phyloP scores from a whole-genome alignment of 1,140 invertebrate genomes.

The Lucilia sericata region DNA sequence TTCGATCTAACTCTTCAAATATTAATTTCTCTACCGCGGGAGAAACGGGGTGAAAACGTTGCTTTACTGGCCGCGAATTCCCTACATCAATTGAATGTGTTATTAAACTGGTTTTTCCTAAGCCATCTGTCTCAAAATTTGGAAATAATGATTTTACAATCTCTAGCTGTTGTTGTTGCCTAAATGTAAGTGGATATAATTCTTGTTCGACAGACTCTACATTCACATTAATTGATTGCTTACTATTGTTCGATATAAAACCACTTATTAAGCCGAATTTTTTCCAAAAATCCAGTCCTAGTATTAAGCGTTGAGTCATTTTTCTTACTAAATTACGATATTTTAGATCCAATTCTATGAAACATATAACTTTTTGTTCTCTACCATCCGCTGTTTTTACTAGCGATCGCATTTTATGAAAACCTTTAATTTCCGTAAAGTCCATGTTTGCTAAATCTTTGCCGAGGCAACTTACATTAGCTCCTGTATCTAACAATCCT shows the following conservation, averaged over 20 bases:
- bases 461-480: neutral
- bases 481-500: neutral
- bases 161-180: neutral
- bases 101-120: slow-evolving; percentile 32
- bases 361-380: slow-evolving; percentile 11
- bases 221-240: neutral
- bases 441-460: neutral
- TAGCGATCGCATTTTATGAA: neutral
- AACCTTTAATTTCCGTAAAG: neutral
- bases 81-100: slow-evolving; percentile 31
- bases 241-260: neutral
- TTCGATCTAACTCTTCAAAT: slow-evolving; percentile 51
- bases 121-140: slow-evolving; percentile 9
- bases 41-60: neutral
- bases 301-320: slow-evolving; percentile 3
- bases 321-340: neutral
- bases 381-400: slow-evolving; percentile 30
- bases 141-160: slow-evolving; percentile 33
- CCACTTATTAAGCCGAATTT: neutral
- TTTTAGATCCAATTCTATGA: neutral
- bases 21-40: neutral
- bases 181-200: neutral
- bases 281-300: slow-evolving; percentile 42
- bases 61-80: slow-evolving; percentile 33
- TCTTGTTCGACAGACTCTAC: neutral